Evolutionary conservation across 2,888 invertebrate genomes (phyloP).

Genomic region (Nyleta sp.): DNA sequence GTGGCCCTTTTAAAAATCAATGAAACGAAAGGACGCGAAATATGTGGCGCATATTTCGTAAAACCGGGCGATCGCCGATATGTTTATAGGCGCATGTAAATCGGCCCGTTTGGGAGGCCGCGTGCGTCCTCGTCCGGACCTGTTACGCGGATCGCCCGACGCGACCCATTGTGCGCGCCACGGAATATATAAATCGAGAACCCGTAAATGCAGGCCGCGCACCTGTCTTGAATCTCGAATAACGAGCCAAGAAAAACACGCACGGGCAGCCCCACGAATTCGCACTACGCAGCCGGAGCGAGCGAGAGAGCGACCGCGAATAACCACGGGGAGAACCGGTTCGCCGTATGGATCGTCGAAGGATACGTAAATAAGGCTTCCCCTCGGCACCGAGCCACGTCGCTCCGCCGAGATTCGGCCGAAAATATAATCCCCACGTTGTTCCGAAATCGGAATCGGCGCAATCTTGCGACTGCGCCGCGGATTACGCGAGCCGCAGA

Average conservation of each 20-base stretch:
- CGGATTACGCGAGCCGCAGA: constrained; percentile 34
- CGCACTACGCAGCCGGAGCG: constrained; percentile 63
- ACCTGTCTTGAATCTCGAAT: constrained; percentile 78
- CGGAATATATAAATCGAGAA: constrained; percentile 56
- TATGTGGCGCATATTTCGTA: neutral
- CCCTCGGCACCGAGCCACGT: constrained; percentile 48
- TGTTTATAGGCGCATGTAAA: constrained; percentile 38
- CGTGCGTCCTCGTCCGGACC: too few relatives aligned
- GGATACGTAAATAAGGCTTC: constrained; percentile 68
- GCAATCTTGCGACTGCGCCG: constrained; percentile 17
- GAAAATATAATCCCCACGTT: constrained; percentile 35
- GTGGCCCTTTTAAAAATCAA: constrained; percentile 9
- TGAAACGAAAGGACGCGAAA: neutral
- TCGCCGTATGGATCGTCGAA: constrained; percentile 63
- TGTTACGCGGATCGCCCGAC: too few relatives aligned
- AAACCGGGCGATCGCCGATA: constrained; percentile 9
- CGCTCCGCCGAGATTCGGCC: constrained; percentile 37
- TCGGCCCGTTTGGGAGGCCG: constrained; percentile 30
- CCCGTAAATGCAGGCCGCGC: constrained; percentile 65
- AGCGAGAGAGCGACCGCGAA: constrained; percentile 41
- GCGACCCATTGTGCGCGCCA: constrained; percentile 44
- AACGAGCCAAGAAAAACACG: constrained; percentile 75
- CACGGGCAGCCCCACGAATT: constrained; percentile 72
- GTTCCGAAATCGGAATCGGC: constrained; percentile 22
- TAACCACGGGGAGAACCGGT: constrained; percentile 67